phyloP scores from a whole-genome alignment of 2,888 invertebrate genomes.

The Ormyrus thymus region DNA sequence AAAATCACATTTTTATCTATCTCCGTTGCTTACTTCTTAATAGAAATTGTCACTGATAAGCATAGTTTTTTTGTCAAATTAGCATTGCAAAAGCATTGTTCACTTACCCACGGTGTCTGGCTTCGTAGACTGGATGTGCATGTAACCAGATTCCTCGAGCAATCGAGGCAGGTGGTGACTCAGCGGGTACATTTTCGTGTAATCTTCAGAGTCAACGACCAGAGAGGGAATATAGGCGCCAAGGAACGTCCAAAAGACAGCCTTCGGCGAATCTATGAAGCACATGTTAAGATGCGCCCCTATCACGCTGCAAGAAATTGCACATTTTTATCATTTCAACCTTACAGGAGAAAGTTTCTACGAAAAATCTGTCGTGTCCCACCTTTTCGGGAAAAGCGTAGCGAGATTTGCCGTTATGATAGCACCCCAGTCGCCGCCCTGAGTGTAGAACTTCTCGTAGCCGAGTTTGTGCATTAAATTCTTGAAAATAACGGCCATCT shows the following conservation, averaged over 20 bases:
- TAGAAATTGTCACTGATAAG: too few relatives aligned
- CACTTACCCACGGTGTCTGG: slow-evolving; percentile 88
- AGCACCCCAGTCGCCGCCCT: slow-evolving; percentile 82
- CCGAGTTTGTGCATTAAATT: slow-evolving; percentile 79
- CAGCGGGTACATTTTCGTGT: slow-evolving; percentile 77
- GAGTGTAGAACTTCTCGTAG: slow-evolving; percentile 76
- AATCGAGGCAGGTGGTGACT: slow-evolving; percentile 64
- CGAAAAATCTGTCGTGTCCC: background rate
- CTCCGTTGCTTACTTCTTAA: too few relatives aligned
- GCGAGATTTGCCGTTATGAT: slow-evolving; percentile 75
- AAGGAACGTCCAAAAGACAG: slow-evolving; percentile 72
- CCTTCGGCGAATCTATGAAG: slow-evolving; percentile 64
- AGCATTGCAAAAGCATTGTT: too few relatives aligned
- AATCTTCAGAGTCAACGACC: slow-evolving; percentile 77
- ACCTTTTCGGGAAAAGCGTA: slow-evolving; percentile 75
- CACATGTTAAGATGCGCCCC: slow-evolving; percentile 84
- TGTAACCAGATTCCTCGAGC: slow-evolving; percentile 77
- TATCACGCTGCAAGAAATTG: slow-evolving; percentile 70
- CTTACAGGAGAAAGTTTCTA: background rate
- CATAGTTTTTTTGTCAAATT: too few relatives aligned
- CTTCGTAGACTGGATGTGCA: slow-evolving; percentile 90
- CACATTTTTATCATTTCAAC: slow-evolving; percentile 7
- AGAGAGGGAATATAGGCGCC: slow-evolving; percentile 78
- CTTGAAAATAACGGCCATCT: slow-evolving; percentile 74
- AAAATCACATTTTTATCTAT: background rate